Evolutionary conservation across 64 coral and sea anemone species (phyloP), one percentile per base, ranked within the genome.

Genomic region (Dendronephthya gigantea): DNA sequence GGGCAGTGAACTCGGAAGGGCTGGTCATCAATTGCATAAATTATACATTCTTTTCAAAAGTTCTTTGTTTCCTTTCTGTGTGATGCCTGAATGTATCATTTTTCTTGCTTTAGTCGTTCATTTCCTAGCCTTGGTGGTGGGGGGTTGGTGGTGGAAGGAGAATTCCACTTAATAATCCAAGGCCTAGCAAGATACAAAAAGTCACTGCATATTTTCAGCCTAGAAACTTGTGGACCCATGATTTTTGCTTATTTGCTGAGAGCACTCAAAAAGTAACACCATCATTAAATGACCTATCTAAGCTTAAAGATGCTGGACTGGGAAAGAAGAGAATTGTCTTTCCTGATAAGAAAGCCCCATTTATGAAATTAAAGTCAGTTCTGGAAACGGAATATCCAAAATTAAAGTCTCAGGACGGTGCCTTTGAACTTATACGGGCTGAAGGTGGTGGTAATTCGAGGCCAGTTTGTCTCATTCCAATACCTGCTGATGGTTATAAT

Each of bases 261-360:
- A 15, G 17, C 55, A 62, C 17, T n/a, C 25, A 1, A 7, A 62
- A 22, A 23, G 55, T 62, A 19, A 62, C 4, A 7, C 4, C 55
- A 23, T 62, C 55, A 5, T 15, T 62, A 17, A 62, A 23, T 23
- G 17, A 62, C 7, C 25, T 62, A 62, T 9, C 55, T n/a, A 62
- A 62, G 55, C 25, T 62, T n/a, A 62, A 27, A 62, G 55, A 62
- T 62, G 55, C 55, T 32, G 88, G 82, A 19, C 36, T 89, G 41
- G 81, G 88, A 65, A 87, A 69, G 74, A 90, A 89, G 35, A 89
- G 88, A 55, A 72, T 89, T 59, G 48, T 40, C 68, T 89, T 89
- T 68, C 62, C 69, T 36, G 83, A 70, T 30, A 84, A 84, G 68
- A 55, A 82, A 66, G 47, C 83, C 15, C 30, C 39, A 25, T 35